A percentile compares a stretch with the other conserved stretches of the same genome.
Evolutionary conservation across 2,888 invertebrate species (phyloP).

Genomic region (Anarsia innoxiella): DNA sequence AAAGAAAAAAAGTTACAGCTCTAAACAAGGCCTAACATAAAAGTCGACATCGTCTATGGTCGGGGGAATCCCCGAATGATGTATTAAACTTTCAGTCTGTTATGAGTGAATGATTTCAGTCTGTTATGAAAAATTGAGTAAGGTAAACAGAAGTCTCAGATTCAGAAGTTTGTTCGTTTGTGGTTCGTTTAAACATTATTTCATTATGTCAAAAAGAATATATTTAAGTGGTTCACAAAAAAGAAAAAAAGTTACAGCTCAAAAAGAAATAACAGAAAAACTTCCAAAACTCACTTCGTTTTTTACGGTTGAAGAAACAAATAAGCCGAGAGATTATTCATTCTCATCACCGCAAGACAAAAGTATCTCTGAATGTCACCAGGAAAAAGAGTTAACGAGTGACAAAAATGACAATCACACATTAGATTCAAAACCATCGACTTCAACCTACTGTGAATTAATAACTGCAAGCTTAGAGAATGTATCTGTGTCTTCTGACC

Average conservation of each 20-base stretch:
- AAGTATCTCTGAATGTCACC: neutral
- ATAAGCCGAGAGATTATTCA: conserved; percentile 10
- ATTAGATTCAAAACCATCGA: conserved; percentile 8
- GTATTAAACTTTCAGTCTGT: no score
- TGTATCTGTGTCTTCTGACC: conserved; percentile 12
- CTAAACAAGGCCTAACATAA: no score
- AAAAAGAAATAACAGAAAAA: conserved; percentile 17
- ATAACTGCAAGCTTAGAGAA: conserved; percentile 14
- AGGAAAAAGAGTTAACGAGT: neutral
- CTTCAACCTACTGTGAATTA: conserved; percentile 15
- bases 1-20: no score
- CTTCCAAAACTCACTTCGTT: conserved; percentile 18
- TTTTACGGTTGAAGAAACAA: conserved; percentile 15
- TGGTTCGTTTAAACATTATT: no score
- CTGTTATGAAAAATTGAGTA: no score
- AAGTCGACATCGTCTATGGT: no score
- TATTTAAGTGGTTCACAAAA: conserved; percentile 17
- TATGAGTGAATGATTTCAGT: no score
- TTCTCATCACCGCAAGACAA: no score
- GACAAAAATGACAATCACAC: neutral
- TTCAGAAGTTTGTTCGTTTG: no score
- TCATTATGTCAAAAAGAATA: neutral
- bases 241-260: conserved; percentile 17
- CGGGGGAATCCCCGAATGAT: no score
- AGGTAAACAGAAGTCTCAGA: no score